Percentiles rank a stretch among this genome's conserved stretches.
Conservation (phyloP, 2,888 invertebrate genomes). For the Eurytoma adleriae region DNA sequence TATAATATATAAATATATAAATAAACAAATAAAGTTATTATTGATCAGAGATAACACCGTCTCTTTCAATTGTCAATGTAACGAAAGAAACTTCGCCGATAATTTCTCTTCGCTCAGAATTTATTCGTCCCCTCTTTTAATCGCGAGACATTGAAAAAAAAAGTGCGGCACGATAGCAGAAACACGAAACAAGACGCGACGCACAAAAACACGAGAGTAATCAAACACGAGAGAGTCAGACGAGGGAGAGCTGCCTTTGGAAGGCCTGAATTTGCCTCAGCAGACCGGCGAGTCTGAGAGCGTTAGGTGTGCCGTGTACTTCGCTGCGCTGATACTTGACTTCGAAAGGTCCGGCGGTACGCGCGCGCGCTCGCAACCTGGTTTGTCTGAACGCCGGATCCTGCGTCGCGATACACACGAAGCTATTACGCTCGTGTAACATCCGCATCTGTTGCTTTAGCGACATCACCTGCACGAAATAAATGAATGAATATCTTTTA, state of each 20-base stretch:
- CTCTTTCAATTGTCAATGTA: not conserved
- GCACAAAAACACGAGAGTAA: not conserved
- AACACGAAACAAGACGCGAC: conserved; percentile 6
- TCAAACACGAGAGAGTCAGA: conserved; percentile 8
- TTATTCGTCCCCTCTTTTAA: conserved; percentile 3
- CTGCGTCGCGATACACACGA: conserved; percentile 67
- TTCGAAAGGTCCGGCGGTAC: not conserved
- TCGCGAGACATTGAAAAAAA: not conserved
- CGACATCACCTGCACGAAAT: conserved; percentile 63
- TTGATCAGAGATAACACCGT: conserved; percentile 53
- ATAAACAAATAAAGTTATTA: conserved; percentile 65
- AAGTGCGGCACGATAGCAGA: not conserved
- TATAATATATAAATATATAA: conserved; percentile 63
- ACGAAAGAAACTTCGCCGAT: conserved; percentile 10
- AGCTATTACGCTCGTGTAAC: conserved; percentile 67
- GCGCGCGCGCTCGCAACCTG: conserved; percentile 20
- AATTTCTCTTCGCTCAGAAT: not conserved
- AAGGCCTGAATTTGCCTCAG: conserved; percentile 71
- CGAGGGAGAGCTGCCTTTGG: conserved; percentile 65
- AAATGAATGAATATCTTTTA: not conserved
- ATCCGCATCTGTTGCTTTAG: conserved; percentile 69
- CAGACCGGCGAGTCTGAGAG: conserved; percentile 66
- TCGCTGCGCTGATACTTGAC: not conserved
- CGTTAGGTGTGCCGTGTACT: conserved; percentile 63
- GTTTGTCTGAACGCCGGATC: not conserved